A percentile compares a stretch with the other conserved stretches of the same genome.
Evolutionary conservation across 2,888 invertebrate species (phyloP).

Genomic region (Phortica magna): DNA sequence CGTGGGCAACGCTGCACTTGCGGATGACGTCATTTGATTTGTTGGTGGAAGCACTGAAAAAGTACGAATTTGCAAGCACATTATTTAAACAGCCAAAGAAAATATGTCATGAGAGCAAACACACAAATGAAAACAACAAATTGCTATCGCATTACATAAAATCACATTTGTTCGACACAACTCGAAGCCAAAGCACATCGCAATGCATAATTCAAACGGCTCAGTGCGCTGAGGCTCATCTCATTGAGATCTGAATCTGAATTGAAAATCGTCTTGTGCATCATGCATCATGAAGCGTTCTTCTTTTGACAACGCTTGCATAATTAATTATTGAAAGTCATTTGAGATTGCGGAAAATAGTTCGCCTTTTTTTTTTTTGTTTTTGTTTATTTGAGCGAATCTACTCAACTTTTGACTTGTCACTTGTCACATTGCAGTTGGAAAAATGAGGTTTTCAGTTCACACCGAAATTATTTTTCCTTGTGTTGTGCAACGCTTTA

Average conservation of each 20-base stretch:
- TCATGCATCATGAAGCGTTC: background rate
- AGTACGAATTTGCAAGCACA: background rate
- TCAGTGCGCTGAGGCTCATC: background rate
- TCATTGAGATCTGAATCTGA: background rate
- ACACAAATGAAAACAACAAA: too few species aligned
- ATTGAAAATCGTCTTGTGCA: background rate
- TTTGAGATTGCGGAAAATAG: background rate
- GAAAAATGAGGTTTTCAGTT: background rate
- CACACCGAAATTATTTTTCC: background rate
- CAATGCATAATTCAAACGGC: slow-evolving; percentile 12
- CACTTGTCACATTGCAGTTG: background rate
- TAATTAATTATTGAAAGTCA: background rate
- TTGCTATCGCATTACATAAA: slow-evolving; percentile 29
- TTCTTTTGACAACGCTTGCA: background rate
- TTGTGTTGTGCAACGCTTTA: background rate
- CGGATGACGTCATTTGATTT: slow-evolving; percentile 49
- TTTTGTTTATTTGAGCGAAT: background rate
- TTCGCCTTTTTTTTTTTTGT: background rate
- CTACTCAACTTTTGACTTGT: background rate
- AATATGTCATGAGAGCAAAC: slow-evolving; percentile 14
- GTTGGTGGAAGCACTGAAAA: slow-evolving; percentile 78
- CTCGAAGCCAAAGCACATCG: too few species aligned
- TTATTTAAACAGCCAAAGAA: slow-evolving; percentile 36
- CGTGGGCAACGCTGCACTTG: slow-evolving; percentile 43
- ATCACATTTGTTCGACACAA: slow-evolving; percentile 4